Percentiles rank a stretch among this genome's conserved stretches.
phyloP scores from a whole-genome alignment of 2,797 vertebrate species.

The Rousettus madagascariensis region DNA sequence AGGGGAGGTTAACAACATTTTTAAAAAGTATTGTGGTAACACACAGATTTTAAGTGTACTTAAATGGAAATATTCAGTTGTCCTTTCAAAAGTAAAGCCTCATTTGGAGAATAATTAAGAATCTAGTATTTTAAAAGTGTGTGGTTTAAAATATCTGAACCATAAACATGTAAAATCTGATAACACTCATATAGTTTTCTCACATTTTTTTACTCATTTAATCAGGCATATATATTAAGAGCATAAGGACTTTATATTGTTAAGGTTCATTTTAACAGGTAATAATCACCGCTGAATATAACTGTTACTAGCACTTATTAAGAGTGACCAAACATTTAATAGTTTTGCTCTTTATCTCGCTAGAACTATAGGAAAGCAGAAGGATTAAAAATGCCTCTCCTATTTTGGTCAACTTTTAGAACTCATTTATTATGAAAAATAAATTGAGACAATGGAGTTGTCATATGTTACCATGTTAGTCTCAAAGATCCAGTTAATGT shows the following conservation, averaged over 20 bases:
- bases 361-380: constrained; percentile 76
- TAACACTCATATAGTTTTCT: not conserved
- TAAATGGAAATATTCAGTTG: not conserved
- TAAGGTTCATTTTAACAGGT: constrained; percentile 65
- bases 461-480: constrained; percentile 50
- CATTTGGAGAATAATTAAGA: not conserved
- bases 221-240: not conserved
- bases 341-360: constrained; percentile 69
- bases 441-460: constrained; percentile 78
- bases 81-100: not conserved
- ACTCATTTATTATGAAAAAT: constrained; percentile 82
- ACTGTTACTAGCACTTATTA: constrained; percentile 71
- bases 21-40: not conserved
- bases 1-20: not conserved
- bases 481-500: constrained; percentile 73
- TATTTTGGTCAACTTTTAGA: constrained; percentile 78
- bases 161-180: not conserved
- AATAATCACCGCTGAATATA: constrained; percentile 73
- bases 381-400: constrained; percentile 74
- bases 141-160: not conserved
- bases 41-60: not conserved
- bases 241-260: constrained; percentile 7
- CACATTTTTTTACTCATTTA: not conserved
- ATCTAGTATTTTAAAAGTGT: not conserved
- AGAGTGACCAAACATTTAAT: constrained; percentile 80